Conservation (phyloP, 2,888 invertebrate genomes). For the Drosophila fungiperda region DNA sequence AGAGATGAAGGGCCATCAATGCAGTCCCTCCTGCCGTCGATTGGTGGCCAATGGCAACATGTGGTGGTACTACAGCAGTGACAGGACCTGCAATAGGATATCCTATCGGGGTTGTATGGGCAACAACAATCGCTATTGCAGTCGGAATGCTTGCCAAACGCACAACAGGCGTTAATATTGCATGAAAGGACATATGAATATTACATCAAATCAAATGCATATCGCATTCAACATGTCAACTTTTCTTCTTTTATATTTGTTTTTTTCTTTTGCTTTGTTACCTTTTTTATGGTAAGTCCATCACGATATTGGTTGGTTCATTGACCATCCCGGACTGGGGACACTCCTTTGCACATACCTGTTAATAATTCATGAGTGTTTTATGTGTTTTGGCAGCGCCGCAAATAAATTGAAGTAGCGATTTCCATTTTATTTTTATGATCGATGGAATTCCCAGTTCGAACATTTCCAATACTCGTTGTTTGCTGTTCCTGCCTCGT, state of each 20-base stretch:
- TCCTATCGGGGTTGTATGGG: not conserved
- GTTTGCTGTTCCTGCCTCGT: conserved; percentile 9
- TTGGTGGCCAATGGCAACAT: too few relatives aligned
- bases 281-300: not conserved
- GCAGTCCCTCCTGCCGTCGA: too few relatives aligned
- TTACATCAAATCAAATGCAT: conserved; percentile 20
- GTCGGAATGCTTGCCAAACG: not conserved
- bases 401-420: conserved; percentile 80
- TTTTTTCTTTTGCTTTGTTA: not conserved
- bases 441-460: conserved; percentile 84
- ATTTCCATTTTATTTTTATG: conserved; percentile 83
- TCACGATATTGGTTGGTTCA: conserved; percentile 33
- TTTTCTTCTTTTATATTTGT: not conserved
- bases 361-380: conserved; percentile 73
- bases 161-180: not conserved
- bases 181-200: not conserved
- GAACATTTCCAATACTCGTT: conserved; percentile 64
- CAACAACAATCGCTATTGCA: not conserved
- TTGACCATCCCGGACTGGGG: conserved; percentile 36
- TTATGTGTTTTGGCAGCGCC: conserved; percentile 61
- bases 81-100: not conserved
- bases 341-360: conserved; percentile 64
- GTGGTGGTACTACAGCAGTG: too few relatives aligned
- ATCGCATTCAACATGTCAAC: not conserved
- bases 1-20: too few relatives aligned